Conservation (phyloP, 37 sponge, comb jelly and placozoan species). For the Lycopodina hypogea region DNA sequence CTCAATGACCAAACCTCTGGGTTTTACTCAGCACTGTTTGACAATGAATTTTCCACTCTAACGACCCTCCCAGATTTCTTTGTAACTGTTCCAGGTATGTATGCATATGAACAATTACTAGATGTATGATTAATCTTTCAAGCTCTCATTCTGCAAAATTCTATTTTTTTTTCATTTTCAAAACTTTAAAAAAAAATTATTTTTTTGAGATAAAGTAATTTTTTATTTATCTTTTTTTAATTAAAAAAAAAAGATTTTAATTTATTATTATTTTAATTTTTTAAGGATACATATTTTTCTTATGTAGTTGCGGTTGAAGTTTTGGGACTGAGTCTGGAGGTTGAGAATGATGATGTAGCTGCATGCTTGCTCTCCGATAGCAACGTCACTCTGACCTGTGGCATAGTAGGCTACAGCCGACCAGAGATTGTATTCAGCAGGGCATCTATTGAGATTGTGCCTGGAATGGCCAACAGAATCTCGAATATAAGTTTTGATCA, state of each 20-base stretch:
- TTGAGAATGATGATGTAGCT: not conserved
- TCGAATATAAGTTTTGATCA: not conserved
- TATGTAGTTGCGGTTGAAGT: not conserved
- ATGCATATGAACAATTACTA: not conserved
- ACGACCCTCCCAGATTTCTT: not conserved
- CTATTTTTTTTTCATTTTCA: too few species aligned
- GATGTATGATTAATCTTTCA: not conserved
- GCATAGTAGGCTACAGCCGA: conserved; percentile 28
- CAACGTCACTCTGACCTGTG: conserved; percentile 29
- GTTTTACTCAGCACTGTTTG: conserved; percentile 24
- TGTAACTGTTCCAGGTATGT: conserved; percentile 34
- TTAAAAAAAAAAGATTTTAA: too few species aligned
- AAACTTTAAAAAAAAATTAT: too few species aligned
- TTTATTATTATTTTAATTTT: too few species aligned
- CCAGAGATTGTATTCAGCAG: conserved; percentile 1
- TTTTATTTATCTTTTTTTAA: not conserved
- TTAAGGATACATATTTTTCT: not conserved
- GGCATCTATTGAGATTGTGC: not conserved
- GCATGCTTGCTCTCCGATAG: conserved; percentile 10
- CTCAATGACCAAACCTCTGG: conserved; percentile 1
- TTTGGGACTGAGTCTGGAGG: not conserved
- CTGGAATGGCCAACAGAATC: not conserved
- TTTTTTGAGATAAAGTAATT: too few species aligned
- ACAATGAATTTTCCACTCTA: not conserved
- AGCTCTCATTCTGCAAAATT: not conserved